phyloP scores from a whole-genome alignment of 2,797 vertebrate genomes.

The Neosalanx taihuensis region DNA sequence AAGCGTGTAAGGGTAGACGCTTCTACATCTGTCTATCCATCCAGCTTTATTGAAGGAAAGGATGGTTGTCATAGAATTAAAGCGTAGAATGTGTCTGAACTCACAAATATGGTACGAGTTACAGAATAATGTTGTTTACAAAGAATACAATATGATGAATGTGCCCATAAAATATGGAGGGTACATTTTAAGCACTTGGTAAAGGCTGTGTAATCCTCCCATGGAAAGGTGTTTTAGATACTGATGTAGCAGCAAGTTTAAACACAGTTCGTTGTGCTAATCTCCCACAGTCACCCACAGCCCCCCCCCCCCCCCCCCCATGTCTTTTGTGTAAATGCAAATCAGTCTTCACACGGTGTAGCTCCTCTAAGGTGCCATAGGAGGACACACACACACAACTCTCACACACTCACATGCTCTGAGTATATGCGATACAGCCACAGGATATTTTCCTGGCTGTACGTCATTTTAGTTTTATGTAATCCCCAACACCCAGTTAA shows the following conservation, averaged over 20 bases:
- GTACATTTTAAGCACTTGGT: neutral
- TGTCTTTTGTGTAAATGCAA: constrained; percentile 64
- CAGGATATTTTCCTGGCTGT: constrained; percentile 46
- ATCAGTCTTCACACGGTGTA: constrained; percentile 56
- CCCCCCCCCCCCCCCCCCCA: too few species aligned
- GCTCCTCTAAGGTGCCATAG: constrained; percentile 58
- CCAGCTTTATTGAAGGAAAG: too few species aligned
- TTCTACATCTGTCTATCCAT: too few species aligned
- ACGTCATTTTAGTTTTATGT: constrained; percentile 62
- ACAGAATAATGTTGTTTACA: neutral
- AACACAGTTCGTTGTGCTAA: constrained; percentile 1
- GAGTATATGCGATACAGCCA: too few species aligned
- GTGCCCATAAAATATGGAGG: neutral
- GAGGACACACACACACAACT: constrained; percentile 26
- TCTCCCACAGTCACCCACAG: constrained; percentile 27
- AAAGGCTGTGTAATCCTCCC: neutral
- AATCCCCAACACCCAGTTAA: constrained; percentile 63
- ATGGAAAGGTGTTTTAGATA: neutral
- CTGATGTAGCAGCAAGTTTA: neutral
- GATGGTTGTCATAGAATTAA: neutral
- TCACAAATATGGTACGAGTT: neutral
- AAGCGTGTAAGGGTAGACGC: too few species aligned
- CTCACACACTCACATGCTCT: constrained; percentile 17
- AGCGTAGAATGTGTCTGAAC: neutral
- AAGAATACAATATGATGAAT: neutral